A percentile compares a stretch with the other conserved stretches of the same genome.
These are phyloP conservation scores for Drosophila oshimai DNA, from an alignment of 1,140 invertebrate genomes.

Conservation along the genomic window DNA sequence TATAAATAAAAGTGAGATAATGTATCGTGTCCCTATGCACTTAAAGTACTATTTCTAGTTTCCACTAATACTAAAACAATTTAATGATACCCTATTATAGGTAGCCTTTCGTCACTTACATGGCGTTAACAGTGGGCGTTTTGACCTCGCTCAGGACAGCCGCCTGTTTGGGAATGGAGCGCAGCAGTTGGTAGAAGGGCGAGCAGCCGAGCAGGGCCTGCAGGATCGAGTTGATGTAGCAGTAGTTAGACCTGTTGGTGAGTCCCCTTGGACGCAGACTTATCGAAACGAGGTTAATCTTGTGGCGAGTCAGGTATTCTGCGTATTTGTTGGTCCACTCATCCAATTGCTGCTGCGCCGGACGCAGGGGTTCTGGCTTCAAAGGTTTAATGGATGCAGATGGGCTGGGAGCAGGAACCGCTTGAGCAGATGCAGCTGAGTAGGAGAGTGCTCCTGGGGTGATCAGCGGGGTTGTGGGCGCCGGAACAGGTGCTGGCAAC, in stretches of 20 bases:
- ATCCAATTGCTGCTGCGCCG: slow-evolving; percentile 61
- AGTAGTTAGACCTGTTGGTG: slow-evolving; percentile 96
- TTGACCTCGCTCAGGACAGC: slow-evolving; percentile 85
- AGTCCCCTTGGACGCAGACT: slow-evolving; percentile 93
- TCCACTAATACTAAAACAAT: no score
- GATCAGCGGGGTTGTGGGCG: slow-evolving; percentile 62
- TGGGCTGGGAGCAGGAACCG: slow-evolving; percentile 45
- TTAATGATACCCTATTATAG: no score
- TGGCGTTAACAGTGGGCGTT: slow-evolving; percentile 94
- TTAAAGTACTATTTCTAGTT: no score
- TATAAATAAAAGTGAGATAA: no score
- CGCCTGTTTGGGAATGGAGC: slow-evolving; percentile 86
- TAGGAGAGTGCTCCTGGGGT: slow-evolving; percentile 79
- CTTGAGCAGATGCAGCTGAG: slow-evolving; percentile 79
- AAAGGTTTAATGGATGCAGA: slow-evolving; percentile 44
- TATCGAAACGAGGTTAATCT: slow-evolving; percentile 88
- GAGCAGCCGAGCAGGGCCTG: slow-evolving; percentile 96
- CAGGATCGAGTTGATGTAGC: slow-evolving; percentile 96
- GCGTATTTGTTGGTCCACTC: slow-evolving; percentile 83
- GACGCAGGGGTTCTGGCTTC: slow-evolving; percentile 38
- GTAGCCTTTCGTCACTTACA: no score
- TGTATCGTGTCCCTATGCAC: no score
- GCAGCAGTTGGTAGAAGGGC: slow-evolving; percentile 95
- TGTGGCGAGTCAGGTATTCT: slow-evolving; percentile 89
- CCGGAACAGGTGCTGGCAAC: slow-evolving; percentile 56